Percentiles rank a stretch among this genome's conserved stretches.
phyloP scores from a whole-genome alignment of 2,113 vertebrate genomes.

The Ursus arctos region DNA sequence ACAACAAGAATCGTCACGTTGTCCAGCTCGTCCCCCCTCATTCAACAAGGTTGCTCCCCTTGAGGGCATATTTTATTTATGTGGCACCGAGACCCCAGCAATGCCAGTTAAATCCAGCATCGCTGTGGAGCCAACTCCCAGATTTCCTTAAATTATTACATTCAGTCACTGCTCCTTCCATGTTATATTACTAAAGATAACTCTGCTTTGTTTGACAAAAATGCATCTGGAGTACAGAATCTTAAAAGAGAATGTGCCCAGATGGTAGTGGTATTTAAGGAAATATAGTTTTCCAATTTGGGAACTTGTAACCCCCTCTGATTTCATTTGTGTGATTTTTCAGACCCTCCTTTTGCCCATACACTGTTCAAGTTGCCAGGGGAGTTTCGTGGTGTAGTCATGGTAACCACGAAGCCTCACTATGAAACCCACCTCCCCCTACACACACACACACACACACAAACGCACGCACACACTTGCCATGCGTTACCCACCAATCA shows the following conservation, averaged over 20 bases:
- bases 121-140: neutral
- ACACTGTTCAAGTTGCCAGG: constrained; percentile 23
- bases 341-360: neutral
- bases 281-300: constrained; percentile 71
- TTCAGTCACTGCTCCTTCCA: constrained; percentile 40
- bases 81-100: neutral
- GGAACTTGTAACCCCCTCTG: constrained; percentile 60
- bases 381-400: constrained; percentile 25
- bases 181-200: constrained; percentile 76
- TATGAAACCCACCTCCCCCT: neutral
- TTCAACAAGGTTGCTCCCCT: neutral
- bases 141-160: neutral
- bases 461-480: neutral
- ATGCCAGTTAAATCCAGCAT: neutral
- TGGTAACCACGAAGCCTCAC: constrained; percentile 45
- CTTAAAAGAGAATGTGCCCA: constrained; percentile 64
- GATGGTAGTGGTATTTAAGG: constrained; percentile 79
- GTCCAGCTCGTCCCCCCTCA: neutral
- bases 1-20: neutral
- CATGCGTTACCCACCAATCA: constrained; percentile 41
- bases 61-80: neutral
- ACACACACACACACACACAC: neutral
- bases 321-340: constrained; percentile 65
- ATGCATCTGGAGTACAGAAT: constrained; percentile 75
- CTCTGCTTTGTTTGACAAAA: constrained; percentile 75